These are phyloP conservation scores for Anas acuta DNA, from an alignment of 2,797 vertebrate genomes.

Conservation along the genomic window DNA sequence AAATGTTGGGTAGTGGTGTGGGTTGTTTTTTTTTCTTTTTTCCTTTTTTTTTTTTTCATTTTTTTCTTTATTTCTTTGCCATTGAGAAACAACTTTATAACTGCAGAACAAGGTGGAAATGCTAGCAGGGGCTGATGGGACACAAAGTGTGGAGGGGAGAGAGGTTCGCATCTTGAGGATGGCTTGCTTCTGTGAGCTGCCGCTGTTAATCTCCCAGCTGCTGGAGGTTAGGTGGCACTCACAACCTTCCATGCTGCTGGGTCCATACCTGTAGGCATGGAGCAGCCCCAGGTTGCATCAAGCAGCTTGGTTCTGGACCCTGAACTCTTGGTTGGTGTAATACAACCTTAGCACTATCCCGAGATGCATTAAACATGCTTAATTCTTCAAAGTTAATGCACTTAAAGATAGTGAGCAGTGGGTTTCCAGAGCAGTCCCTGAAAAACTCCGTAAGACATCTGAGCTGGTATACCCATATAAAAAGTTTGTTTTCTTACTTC, in stretches of 20 bases:
- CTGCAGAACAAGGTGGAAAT: conserved; percentile 74
- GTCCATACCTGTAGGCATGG: background rate
- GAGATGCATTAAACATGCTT: background rate
- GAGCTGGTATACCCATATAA: background rate
- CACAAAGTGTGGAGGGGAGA: background rate
- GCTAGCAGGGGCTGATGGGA: background rate
- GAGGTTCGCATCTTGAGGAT: background rate
- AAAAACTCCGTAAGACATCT: background rate
- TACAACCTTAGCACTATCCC: background rate
- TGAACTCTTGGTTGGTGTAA: background rate
- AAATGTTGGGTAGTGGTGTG: conserved; percentile 20
- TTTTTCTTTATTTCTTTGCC: conserved; percentile 13
- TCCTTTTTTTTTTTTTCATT: background rate
- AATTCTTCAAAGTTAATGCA: background rate
- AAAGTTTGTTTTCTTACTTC: background rate
- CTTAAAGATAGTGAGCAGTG: background rate
- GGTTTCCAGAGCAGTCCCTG: background rate
- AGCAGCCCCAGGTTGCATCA: background rate
- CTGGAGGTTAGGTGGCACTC: background rate
- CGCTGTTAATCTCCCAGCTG: background rate
- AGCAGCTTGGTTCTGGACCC: background rate
- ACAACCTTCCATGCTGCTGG: background rate
- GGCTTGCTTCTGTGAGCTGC: background rate
- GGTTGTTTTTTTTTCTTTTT: conserved; percentile 8
- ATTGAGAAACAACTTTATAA: conserved; percentile 74